Base-by-base conservation (phyloP, 2,113 vertebrate species). In the Tilapia sparmanii region DNA sequence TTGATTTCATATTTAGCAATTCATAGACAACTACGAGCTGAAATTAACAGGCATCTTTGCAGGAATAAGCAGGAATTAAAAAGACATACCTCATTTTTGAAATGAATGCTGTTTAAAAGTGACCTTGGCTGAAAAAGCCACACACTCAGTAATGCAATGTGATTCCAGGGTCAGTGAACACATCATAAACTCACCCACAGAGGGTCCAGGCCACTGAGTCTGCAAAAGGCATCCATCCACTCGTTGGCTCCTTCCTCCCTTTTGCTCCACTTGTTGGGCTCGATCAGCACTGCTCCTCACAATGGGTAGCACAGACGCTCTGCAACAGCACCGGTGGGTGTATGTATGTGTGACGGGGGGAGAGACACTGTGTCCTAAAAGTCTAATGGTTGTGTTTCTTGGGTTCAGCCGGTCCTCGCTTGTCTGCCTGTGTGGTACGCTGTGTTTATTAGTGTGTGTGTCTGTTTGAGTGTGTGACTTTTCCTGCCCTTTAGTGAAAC, bases 211-310 rank as follows among this genome's bases (percentile, higher is more conserved):
- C 97, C 97, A 89, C 96, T 97, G 50, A 96, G 95, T 95, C 95
- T 95, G 94, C 97, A 97, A 80, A 97, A 96, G 93, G 94, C 95
- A 94, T 97, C 97, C 97, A 97, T 97, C 95, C 94, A 95, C 73
- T 83, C 81, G 85, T 87, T 81, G 86, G 91, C 92, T 96, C 87
- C 94, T 94, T 95, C 90, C 88, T 90, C 91, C 90, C 85, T 33
- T 86, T 87, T 85, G 90, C 90, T 91, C 85, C 89, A 83, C 87
- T 93, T 84, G 79, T 82, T 87, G 29, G 47, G 71, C 45, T 90
- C 31, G 86, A 80, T 90, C 94, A 87, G 91, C 90, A 84, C 88
- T 84, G 82, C 89, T 93, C 85, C 85, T 92, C 91, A 86, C 87
- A 12, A 61, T 54, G 89, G 59, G 42, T 76, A 76, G 38, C 68